phyloP scores from a whole-genome alignment of 2,113 vertebrate species.

The Anarhynchus alexandrinus region DNA sequence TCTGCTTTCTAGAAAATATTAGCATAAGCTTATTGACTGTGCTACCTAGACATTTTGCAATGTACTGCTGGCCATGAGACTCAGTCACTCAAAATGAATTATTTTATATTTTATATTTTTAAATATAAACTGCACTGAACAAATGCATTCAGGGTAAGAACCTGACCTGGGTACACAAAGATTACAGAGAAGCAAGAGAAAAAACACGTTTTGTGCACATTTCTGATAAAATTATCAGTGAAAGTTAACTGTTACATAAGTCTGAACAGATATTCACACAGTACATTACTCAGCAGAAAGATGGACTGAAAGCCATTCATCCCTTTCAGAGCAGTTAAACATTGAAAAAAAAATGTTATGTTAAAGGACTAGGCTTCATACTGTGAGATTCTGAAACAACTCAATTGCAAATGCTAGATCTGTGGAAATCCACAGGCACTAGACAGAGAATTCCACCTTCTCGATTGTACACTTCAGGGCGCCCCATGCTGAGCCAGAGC shows the following conservation, averaged over 20 bases:
- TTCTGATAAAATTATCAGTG: background rate
- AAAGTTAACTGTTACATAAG: background rate
- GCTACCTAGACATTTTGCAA: background rate
- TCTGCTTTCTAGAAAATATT: background rate
- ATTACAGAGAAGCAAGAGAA: background rate
- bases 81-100: background rate
- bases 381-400: background rate
- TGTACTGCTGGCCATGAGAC: background rate
- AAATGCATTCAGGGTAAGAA: slow-evolving; percentile 13
- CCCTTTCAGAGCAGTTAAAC: background rate
- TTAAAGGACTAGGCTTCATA: background rate
- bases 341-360: background rate
- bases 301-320: background rate
- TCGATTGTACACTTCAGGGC: background rate
- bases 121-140: slow-evolving; percentile 35
- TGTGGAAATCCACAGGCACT: background rate
- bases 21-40: background rate
- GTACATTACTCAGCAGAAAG: background rate
- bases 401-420: background rate
- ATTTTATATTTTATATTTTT: slow-evolving; percentile 16
- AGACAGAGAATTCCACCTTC: background rate
- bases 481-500: background rate
- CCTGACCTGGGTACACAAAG: slow-evolving; percentile 2
- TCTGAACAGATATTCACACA: background rate
- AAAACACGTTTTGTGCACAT: background rate